Base-by-base conservation (phyloP, 2,113 vertebrate species). In the Ancistrus triradiatus region DNA sequence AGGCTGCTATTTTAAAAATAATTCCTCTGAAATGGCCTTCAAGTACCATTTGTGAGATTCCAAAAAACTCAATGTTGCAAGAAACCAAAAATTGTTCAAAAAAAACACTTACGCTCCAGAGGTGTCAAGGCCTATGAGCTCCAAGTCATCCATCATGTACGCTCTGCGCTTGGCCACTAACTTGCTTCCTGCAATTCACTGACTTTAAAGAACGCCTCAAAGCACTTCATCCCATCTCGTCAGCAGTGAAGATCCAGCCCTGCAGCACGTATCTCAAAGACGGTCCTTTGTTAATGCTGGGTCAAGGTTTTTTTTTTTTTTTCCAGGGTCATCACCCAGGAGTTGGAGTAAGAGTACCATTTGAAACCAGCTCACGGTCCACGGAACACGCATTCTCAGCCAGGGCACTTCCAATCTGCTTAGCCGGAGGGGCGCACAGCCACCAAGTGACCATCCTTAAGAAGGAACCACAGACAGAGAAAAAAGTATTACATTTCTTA, bases 171-270 rank as follows among this genome's bases (percentile, higher is more conserved):
- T 98, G 56, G 95, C 95, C 77, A 98, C 94, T 74, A 98, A 85
- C 77, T 98, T 98, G 77, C 95, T 98, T 95, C 76, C 95, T 91
- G 89, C 95, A 98, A 82, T 98, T 98, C 74, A 98, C 95, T 68
- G 95, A n/a, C 95, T 87, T 98, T 98, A 85, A 98, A 98, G 88
- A 98, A 98, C 80, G 94, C 90, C 83, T 98, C 95, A 83, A 98
- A 98, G 89, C 95, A 98, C 85, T 98, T 98, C 94, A 98, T 98
- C 77, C 95, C 95, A 78, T 98, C 98, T 86, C 98, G 95, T 98
- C 83, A 98, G 87, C 24, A 98, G 86, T 68, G 94, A 97, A 19
- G 95, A 95, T 98, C 95, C 83, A 98, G 87, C 83, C n/a, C n/a
- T 98, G 95, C 80, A 98, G 89, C 48, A 98, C 94, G 58, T 98